phyloP scores from a whole-genome alignment of 2,888 invertebrate genomes.

The Lamellibrachia satsuma region DNA sequence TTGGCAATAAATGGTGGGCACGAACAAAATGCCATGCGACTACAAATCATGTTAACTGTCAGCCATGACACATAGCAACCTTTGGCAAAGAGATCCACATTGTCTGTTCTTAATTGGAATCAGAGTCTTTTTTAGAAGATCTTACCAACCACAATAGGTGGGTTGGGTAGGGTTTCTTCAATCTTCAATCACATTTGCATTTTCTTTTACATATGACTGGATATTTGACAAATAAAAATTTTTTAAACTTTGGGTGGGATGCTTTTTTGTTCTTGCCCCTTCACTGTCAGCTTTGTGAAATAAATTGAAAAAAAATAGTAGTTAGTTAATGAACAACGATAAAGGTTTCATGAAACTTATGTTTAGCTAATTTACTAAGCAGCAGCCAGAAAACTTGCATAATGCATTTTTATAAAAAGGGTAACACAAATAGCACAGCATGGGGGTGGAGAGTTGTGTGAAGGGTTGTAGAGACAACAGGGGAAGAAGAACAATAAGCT shows the following conservation, averaged over 20 bases:
- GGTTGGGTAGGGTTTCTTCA: neutral
- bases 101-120: conserved; percentile 2
- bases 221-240: neutral
- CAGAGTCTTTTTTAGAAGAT: neutral
- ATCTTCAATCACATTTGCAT: neutral
- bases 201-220: neutral
- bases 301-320: neutral
- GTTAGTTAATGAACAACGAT: neutral
- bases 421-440: neutral
- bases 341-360: neutral
- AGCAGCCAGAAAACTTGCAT: neutral
- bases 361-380: neutral
- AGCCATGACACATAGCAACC: neutral
- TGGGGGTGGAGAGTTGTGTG: neutral
- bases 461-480: neutral
- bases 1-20: neutral
- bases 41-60: neutral
- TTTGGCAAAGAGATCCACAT: neutral
- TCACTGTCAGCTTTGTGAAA: neutral
- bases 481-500: neutral
- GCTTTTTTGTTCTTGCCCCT: neutral
- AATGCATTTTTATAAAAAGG: neutral
- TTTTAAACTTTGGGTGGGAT: neutral
- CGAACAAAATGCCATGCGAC: neutral
- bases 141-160: neutral